phyloP scores from a whole-genome alignment of 2,797 vertebrate genomes.

The Clarias platycephalus region DNA sequence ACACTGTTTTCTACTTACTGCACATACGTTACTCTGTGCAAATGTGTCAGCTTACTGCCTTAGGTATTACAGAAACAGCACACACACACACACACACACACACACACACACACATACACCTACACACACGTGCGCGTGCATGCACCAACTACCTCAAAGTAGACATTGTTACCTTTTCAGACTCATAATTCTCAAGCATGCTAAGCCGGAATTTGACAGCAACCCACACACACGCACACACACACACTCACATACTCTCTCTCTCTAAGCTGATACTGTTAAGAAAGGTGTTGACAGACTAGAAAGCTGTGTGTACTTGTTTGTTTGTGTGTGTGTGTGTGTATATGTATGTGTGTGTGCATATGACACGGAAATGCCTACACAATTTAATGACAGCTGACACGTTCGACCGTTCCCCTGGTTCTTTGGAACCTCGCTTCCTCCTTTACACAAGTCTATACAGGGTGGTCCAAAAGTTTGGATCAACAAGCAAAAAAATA shows the following conservation, averaged over 20 bases:
- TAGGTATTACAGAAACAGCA: background rate
- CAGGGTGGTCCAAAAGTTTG: too few species aligned
- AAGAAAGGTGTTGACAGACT: conserved; percentile 61
- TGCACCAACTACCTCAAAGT: background rate
- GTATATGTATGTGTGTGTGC: conserved; percentile 4
- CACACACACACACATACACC: background rate
- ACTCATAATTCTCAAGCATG: conserved; percentile 3
- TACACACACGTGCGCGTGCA: conserved; percentile 2
- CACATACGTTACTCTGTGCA: background rate
- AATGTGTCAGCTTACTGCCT: background rate
- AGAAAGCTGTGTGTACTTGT: conserved; percentile 28
- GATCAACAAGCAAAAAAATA: too few species aligned
- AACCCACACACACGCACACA: conserved; percentile 27
- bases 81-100: background rate
- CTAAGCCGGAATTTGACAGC: conserved; percentile 3
- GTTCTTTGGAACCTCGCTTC: conserved; percentile 31
- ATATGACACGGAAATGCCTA: conserved; percentile 17
- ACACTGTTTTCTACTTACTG: background rate
- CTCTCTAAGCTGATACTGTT: conserved; percentile 57
- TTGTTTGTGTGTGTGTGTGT: background rate
- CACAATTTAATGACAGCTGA: conserved; percentile 29
- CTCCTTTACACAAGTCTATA: background rate
- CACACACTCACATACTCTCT: background rate
- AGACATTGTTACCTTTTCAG: background rate
- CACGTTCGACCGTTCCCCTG: background rate